phyloP scores from a whole-genome alignment of 2,888 invertebrate species.

The Siphlonurus alternatus region DNA sequence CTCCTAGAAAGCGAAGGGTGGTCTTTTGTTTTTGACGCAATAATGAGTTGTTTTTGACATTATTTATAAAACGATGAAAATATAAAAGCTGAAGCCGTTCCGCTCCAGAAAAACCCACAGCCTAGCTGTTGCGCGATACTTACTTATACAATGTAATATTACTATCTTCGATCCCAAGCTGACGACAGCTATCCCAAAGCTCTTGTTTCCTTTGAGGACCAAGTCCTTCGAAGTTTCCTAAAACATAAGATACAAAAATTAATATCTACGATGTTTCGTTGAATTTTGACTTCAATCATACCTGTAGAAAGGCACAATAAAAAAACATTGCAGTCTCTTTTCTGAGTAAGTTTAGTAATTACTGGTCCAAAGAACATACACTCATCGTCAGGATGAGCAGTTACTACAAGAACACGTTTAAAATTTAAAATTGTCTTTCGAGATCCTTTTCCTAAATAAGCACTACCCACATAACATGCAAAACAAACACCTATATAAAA shows the following conservation, averaged over 20 bases:
- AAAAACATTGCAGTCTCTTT: constrained; percentile 50
- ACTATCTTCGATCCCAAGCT: constrained; percentile 59
- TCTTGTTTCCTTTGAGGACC: constrained; percentile 54
- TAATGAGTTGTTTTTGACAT: too few species aligned
- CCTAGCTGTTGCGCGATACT: too few species aligned
- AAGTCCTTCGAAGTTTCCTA: constrained; percentile 49
- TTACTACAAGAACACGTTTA: constrained; percentile 57
- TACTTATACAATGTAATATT: constrained; percentile 35
- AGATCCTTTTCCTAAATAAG: constrained; percentile 22
- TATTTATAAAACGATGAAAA: too few species aligned
- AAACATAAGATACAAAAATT: constrained; percentile 14
- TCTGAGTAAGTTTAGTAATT: constrained; percentile 46
- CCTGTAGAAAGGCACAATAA: constrained; percentile 76
- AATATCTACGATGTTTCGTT: constrained; percentile 1
- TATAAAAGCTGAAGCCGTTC: too few species aligned
- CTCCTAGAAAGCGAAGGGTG: too few species aligned
- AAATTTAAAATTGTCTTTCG: constrained; percentile 33
- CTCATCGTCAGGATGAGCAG: constrained; percentile 96
- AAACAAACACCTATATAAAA: constrained; percentile 35
- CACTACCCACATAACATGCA: constrained; percentile 26
- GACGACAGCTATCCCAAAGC: constrained; percentile 60
- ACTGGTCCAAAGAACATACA: constrained; percentile 98
- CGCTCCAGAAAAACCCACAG: too few species aligned
- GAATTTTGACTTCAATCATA: constrained; percentile 22
- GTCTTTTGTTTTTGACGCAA: too few species aligned